Conservation (phyloP, 2,797 vertebrate genomes). For the Pyrocephalus nanus region DNA sequence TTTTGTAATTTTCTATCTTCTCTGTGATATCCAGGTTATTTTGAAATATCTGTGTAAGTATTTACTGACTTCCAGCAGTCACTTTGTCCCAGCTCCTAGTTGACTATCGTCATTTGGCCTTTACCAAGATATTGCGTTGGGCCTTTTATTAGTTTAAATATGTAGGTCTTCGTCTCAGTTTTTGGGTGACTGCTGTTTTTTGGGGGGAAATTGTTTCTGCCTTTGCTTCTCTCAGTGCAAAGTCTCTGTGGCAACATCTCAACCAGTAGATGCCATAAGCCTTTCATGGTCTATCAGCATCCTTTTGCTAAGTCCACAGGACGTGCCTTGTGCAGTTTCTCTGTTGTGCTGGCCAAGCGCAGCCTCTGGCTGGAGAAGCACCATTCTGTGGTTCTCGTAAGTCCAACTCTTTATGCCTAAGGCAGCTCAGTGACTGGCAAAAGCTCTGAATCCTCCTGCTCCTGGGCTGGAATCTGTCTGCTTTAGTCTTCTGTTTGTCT, state of each 20-base stretch:
- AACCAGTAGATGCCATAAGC: not conserved
- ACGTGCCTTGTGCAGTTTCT: not conserved
- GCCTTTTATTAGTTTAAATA: not conserved
- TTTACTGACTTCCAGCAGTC: not conserved
- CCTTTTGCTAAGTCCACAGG: not conserved
- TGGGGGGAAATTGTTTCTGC: not conserved
- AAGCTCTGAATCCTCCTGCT: not conserved
- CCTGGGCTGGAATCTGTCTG: not conserved
- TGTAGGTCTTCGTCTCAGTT: not conserved
- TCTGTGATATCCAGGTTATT: not conserved
- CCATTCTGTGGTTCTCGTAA: not conserved
- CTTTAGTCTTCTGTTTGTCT: not conserved
- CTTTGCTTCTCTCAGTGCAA: not conserved
- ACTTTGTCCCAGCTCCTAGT: not conserved
- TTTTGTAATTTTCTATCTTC: not conserved
- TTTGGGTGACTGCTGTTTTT: not conserved
- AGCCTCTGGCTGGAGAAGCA: not conserved
- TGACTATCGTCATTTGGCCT: not conserved
- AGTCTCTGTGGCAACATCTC: not conserved
- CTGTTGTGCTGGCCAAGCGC: not conserved
- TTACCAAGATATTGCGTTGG: not conserved
- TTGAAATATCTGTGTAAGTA: not conserved
- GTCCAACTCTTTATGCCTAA: not conserved
- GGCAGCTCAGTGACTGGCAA: not conserved
- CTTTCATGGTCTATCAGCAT: not conserved